Conservation (phyloP, 2,888 invertebrate species). For the Mimachlamys varia region DNA sequence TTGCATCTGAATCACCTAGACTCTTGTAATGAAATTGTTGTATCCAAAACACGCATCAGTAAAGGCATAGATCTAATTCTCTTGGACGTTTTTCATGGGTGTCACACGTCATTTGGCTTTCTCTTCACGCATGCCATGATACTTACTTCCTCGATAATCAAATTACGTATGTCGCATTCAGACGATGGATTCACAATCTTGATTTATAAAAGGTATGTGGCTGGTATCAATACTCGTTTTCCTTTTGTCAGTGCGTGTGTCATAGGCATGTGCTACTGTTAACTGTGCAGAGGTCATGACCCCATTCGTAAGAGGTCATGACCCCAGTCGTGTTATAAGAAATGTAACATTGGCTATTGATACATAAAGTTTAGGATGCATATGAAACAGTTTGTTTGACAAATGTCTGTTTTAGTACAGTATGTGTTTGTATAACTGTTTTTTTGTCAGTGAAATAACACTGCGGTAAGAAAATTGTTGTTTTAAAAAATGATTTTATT, state of each 20-base stretch:
- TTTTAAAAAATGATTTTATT: too few relatives aligned
- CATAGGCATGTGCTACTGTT: not conserved
- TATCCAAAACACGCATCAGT: constrained; percentile 1
- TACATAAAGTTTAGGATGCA: too few relatives aligned
- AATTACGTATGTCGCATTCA: not conserved
- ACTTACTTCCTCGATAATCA: not conserved
- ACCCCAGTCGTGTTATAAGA: too few relatives aligned
- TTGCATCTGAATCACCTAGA: constrained; percentile 26
- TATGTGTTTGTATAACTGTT: too few relatives aligned
- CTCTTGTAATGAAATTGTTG: constrained; percentile 31
- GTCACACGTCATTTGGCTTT: not conserved
- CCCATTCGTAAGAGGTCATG: too few relatives aligned
- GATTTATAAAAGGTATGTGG: constrained; percentile 16
- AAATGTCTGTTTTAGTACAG: too few relatives aligned
- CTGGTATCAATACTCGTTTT: not conserved
- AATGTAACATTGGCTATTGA: too few relatives aligned
- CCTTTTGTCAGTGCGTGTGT: not conserved
- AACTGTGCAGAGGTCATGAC: not conserved
- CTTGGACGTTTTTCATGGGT: not conserved
- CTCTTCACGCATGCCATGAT: not conserved
- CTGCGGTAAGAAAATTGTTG: too few relatives aligned
- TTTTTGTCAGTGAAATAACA: too few relatives aligned
- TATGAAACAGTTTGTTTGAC: too few relatives aligned
- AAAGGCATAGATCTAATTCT: not conserved
- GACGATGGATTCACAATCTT: not conserved